A percentile compares a stretch with the other conserved stretches of the same genome.
phyloP scores from a whole-genome alignment of 2,797 vertebrate genomes.

The Galaxias olidus region DNA sequence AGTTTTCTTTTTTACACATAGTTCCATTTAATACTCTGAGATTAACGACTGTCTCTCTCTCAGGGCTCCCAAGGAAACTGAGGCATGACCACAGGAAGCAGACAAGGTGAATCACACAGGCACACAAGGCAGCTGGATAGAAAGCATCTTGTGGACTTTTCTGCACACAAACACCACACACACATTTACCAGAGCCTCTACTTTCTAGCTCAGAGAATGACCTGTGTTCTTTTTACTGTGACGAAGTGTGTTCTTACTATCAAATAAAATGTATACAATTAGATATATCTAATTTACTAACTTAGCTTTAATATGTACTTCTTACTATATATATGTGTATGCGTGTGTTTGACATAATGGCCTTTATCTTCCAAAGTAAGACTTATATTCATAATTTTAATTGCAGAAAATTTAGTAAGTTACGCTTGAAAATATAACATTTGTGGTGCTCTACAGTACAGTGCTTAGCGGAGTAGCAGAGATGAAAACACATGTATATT shows the following conservation, averaged over 20 bases:
- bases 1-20: too few relatives aligned
- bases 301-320: slow-evolving; percentile 42
- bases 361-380: slow-evolving; percentile 84
- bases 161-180: background rate
- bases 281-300: slow-evolving; percentile 51
- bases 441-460: slow-evolving; percentile 64
- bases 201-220: slow-evolving; percentile 14
- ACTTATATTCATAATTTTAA: slow-evolving; percentile 21
- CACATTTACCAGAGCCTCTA: slow-evolving; percentile 12
- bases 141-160: background rate
- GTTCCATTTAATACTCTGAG: too few relatives aligned
- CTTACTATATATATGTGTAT: slow-evolving; percentile 17
- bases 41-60: slow-evolving; percentile 7
- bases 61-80: slow-evolving; percentile 77
- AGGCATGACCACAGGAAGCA: slow-evolving; percentile 23
- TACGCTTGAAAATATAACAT: slow-evolving; percentile 66
- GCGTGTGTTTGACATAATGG: slow-evolving; percentile 7
- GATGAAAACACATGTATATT: slow-evolving; percentile 40
- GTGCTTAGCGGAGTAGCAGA: background rate
- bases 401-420: slow-evolving; percentile 54
- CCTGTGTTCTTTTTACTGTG: slow-evolving; percentile 46
- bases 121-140: slow-evolving; percentile 3
- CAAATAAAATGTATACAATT: slow-evolving; percentile 26
- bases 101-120: background rate
- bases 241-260: slow-evolving; percentile 60